Evolutionary conservation across 2,797 vertebrate species (phyloP), one percentile per base, ranked within the genome.

Genomic region (Linurgus olivaceus): DNA sequence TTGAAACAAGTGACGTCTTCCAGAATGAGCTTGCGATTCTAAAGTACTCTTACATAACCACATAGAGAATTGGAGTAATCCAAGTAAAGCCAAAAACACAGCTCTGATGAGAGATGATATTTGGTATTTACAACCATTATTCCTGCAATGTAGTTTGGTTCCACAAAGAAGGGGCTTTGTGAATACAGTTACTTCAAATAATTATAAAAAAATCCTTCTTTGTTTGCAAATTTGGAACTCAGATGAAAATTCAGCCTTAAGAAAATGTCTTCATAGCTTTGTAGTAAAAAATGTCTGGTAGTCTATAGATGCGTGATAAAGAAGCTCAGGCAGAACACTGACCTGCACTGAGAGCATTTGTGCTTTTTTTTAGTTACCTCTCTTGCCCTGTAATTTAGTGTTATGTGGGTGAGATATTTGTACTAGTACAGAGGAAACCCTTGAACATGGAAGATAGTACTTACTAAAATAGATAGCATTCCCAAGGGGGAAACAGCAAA

Each of bases 401-500:
- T 45, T 67, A n/a, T 51, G 61, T 80, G 40, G 19, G 45, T 78
- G 61, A 92, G 65, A 29, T 66, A 42, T 81, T 94, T 83, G 65
- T 78, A 66, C 44, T 55, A 91, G 65, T n/a, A 72, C 54, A 81
- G 31, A 88, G 21, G 45, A 91, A 90, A 81, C 8, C 24, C 42
- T 57, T 90, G 58, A 88, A 91, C 51, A 33, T 33, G 12, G 62
- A 81, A 95, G 81, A 79, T 12, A 55, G 29, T 52, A 47, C 63
- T 95, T 86, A 47, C 62, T 93, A 81, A 88, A 93, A 75, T 17
- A 91, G 58, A 89, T 78, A 50, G 58, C 11, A 1, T 77, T 95
- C 91, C 81, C 92, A 55, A 72, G 58, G 61, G 88, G 37, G 7
- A 93, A 94, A 88, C 13, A 80, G 47, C 54, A 86, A 93, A 94